phyloP scores from a whole-genome alignment of 2,113 vertebrate genomes.

The Apistogramma diplotaenia region DNA sequence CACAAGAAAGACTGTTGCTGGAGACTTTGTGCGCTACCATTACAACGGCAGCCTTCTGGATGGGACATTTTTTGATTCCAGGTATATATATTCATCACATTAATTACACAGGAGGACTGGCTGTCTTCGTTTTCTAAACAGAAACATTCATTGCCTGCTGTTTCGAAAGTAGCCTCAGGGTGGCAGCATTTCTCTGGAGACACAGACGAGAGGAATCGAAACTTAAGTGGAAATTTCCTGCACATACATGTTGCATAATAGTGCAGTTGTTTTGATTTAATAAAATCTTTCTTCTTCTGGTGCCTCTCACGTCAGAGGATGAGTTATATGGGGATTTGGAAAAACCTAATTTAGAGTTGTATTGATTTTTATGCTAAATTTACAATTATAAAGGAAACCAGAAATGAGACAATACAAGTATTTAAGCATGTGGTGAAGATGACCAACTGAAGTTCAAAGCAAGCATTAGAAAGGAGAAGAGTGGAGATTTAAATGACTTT shows the following conservation, averaged over 20 bases:
- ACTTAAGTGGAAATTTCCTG: neutral
- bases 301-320: neutral
- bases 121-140: neutral
- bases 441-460: too few species aligned
- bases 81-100: slow-evolving; percentile 68
- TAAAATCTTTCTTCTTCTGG: neutral
- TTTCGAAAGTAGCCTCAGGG: slow-evolving; percentile 11
- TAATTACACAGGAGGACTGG: neutral
- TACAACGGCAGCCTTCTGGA: slow-evolving; percentile 95
- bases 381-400: neutral
- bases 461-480: too few species aligned
- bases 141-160: neutral
- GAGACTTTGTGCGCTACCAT: slow-evolving; percentile 95
- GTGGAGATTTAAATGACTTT: too few species aligned
- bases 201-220: neutral
- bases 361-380: neutral
- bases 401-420: neutral
- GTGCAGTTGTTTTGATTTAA: neutral
- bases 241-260: neutral
- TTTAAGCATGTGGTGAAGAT: too few species aligned
- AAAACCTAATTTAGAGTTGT: neutral
- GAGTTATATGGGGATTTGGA: neutral
- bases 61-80: slow-evolving; percentile 94
- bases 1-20: slow-evolving; percentile 78
- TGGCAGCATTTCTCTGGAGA: slow-evolving; percentile 26